These are phyloP conservation scores for Tiliacea aurago DNA, from an alignment of 2,888 invertebrate genomes.

Conservation along the genomic window DNA sequence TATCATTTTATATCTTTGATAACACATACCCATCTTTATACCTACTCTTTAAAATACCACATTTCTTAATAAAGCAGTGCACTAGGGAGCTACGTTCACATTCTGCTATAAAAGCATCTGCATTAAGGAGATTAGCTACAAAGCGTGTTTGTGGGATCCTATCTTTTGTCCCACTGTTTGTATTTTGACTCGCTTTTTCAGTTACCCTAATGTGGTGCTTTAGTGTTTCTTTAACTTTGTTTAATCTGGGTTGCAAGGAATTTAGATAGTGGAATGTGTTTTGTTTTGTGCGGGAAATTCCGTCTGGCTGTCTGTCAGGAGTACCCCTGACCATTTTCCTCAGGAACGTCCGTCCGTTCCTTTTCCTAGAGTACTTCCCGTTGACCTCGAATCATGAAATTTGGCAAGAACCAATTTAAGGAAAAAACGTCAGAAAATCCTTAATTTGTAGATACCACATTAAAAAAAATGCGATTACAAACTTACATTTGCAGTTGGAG, in stretches of 20 bases:
- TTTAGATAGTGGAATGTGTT: not conserved
- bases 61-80: constrained; percentile 44
- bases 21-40: not conserved
- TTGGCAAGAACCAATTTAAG: too few relatives aligned
- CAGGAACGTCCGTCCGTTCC: too few relatives aligned
- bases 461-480: too few relatives aligned
- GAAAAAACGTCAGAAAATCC: too few relatives aligned
- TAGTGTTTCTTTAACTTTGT: constrained; percentile 23
- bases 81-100: constrained; percentile 1
- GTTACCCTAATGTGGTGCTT: constrained; percentile 33
- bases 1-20: not conserved
- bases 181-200: constrained; percentile 53
- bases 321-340: too few relatives aligned
- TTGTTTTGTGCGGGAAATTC: constrained; percentile 9
- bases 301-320: not conserved
- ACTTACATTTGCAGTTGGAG: too few relatives aligned
- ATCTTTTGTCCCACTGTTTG: constrained; percentile 45
- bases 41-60: not conserved
- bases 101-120: constrained; percentile 54
- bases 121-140: constrained; percentile 61
- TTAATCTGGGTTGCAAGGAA: constrained; percentile 18
- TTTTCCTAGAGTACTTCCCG: too few relatives aligned
- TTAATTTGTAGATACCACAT: too few relatives aligned
- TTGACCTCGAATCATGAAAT: too few relatives aligned
- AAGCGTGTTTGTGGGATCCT: constrained; percentile 47